Evolutionary conservation across 1,140 invertebrate genomes (phyloP).

Genomic region (Camponotus floridanus): DNA sequence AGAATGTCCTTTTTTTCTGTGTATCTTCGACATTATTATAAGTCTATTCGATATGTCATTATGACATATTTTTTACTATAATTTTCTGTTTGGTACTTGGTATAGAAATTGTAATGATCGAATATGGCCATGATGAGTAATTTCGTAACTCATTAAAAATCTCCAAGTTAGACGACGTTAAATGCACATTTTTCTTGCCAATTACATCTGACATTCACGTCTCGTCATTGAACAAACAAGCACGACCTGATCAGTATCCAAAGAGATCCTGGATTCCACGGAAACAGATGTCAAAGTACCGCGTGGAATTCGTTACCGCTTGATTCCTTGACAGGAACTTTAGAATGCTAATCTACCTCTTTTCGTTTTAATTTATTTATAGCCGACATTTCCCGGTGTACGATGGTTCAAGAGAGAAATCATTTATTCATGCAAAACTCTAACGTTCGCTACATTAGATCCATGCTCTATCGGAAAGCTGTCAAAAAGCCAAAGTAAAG

Average conservation of each 20-base stretch:
- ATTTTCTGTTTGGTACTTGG: neutral
- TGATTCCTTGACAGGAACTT: constrained; percentile 27
- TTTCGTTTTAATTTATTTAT: constrained; percentile 39
- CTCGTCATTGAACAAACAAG: constrained; percentile 15
- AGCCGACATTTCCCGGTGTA: neutral
- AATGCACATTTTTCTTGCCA: constrained; percentile 12
- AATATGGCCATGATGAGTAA: neutral
- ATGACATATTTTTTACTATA: too few relatives aligned
- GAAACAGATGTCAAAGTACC: constrained; percentile 30
- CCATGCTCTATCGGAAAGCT: neutral
- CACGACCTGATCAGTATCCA: constrained; percentile 51
- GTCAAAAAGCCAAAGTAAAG: neutral
- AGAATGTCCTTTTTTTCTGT: too few relatives aligned
- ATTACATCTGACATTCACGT: constrained; percentile 46
- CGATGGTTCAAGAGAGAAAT: neutral
- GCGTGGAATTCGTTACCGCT: constrained; percentile 56
- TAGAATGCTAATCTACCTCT: constrained; percentile 30
- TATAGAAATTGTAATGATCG: neutral
- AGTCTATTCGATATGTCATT: too few relatives aligned
- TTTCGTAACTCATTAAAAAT: neutral
- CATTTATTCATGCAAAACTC: neutral
- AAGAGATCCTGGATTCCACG: constrained; percentile 50
- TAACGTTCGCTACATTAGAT: neutral
- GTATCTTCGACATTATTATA: too few relatives aligned
- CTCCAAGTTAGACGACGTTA: neutral